Conservation (phyloP, 2,113 vertebrate species). For the Lophotis ruficrista region DNA sequence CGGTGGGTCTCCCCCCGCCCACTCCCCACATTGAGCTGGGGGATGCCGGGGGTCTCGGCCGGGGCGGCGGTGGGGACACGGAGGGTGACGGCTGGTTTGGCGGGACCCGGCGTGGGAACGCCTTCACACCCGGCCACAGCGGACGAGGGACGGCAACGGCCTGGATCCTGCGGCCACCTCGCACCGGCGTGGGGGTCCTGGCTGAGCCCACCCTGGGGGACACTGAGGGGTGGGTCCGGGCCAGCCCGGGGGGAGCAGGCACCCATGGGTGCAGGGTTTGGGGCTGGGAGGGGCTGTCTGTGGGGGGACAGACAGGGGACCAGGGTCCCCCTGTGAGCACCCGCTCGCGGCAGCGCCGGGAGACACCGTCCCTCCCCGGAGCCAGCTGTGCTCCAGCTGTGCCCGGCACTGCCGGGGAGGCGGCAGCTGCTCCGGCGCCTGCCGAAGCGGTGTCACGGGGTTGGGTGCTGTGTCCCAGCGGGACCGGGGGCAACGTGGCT, state of each 20-base stretch:
- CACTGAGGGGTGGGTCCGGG: too few species aligned
- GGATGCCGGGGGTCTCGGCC: not conserved
- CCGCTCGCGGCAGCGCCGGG: too few species aligned
- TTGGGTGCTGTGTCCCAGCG: fast-evolving
- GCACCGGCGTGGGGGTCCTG: not conserved
- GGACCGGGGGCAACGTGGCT: not conserved
- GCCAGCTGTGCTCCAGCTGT: not conserved
- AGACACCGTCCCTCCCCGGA: too few species aligned
- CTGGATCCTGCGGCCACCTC: not conserved
- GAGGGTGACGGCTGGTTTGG: not conserved
- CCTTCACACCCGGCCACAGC: not conserved
- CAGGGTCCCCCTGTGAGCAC: too few species aligned
- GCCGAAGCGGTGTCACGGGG: too few species aligned
- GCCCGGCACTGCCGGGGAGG: not conserved
- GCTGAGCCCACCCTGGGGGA: not conserved
- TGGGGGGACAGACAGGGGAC: not conserved
- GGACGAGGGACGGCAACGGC: not conserved
- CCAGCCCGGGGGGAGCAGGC: not conserved
- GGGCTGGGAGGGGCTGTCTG: too few species aligned
- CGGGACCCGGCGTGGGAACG: not conserved
- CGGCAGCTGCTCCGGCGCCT: not conserved
- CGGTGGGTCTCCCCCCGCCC: not conserved
- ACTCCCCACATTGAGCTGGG: not conserved
- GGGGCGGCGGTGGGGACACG: not conserved
- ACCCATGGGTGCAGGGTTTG: not conserved